Evolutionary conservation across 1,140 invertebrate species (phyloP).

Genomic region (Zaprionus taronus): DNA sequence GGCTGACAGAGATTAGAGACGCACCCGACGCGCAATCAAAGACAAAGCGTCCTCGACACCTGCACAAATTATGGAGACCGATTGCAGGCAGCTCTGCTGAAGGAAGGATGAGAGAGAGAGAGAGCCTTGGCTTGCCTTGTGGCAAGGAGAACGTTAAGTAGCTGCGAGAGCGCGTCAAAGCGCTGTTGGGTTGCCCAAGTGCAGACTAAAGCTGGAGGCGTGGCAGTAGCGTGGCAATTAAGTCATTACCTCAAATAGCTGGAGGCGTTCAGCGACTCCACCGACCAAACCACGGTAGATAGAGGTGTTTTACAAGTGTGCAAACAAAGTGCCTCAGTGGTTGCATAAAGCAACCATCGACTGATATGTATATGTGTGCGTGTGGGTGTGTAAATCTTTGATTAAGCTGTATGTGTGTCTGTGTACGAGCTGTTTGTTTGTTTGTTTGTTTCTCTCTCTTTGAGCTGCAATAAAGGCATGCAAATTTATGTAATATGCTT

Average conservation of each 20-base stretch:
- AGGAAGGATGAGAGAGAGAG: too few species aligned
- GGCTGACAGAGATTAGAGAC: slow-evolving; percentile 78
- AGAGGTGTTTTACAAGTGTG: slow-evolving; percentile 76
- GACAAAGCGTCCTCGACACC: slow-evolving; percentile 75
- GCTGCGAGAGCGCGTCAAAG: not conserved
- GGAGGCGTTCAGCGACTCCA: slow-evolving; percentile 51
- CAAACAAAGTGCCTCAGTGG: slow-evolving; percentile 72
- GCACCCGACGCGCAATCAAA: slow-evolving; percentile 71
- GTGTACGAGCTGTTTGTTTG: slow-evolving; percentile 54
- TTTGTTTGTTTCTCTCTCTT: slow-evolving; percentile 43
- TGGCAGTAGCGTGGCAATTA: slow-evolving; percentile 67
- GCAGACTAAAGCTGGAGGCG: slow-evolving; percentile 20
- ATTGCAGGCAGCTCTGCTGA: slow-evolving; percentile 40
- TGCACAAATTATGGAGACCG: slow-evolving; percentile 74
- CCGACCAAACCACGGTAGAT: not conserved
- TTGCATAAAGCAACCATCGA: slow-evolving; percentile 60
- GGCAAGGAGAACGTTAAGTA: not conserved
- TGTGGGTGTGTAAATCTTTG: slow-evolving; percentile 9
- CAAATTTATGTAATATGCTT: slow-evolving; percentile 67
- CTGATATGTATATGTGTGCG: slow-evolving; percentile 29
- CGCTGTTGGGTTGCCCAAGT: not conserved
- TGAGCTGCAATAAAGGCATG: slow-evolving; percentile 77
- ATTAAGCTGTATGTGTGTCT: slow-evolving; percentile 15
- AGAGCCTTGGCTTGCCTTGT: too few species aligned
- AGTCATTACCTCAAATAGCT: slow-evolving; percentile 76